A percentile compares a stretch with the other conserved stretches of the same genome.
phyloP scores from a whole-genome alignment of 2,113 vertebrate genomes.

The Balaeniceps rex region DNA sequence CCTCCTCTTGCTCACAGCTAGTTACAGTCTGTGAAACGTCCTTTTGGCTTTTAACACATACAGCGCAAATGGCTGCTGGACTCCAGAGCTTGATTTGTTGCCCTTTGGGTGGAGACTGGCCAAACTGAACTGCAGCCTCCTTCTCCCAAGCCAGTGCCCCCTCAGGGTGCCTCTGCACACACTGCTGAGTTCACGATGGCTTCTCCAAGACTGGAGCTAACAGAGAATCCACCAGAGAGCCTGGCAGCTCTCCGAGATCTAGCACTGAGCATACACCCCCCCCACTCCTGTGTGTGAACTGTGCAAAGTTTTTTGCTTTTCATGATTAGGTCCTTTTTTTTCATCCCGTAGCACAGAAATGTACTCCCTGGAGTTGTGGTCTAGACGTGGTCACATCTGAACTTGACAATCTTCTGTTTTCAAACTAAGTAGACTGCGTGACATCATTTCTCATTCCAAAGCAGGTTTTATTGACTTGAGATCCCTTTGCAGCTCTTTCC shows the following conservation, averaged over 20 bases:
- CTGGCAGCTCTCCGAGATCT: background rate
- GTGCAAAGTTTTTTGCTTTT: background rate
- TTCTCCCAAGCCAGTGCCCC: background rate
- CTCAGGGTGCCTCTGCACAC: background rate
- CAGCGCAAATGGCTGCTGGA: background rate
- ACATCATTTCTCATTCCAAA: background rate
- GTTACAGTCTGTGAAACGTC: background rate
- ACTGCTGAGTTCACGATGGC: background rate
- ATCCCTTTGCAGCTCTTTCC: background rate
- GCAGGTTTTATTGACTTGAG: background rate
- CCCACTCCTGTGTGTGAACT: background rate
- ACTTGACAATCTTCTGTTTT: background rate
- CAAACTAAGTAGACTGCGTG: background rate
- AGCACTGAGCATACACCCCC: background rate
- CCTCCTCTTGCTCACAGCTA: background rate
- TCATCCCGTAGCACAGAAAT: background rate
- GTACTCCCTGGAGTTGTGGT: background rate
- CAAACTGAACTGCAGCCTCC: background rate
- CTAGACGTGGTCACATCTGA: background rate
- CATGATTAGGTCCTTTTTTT: background rate
- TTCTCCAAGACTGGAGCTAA: background rate
- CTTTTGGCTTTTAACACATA: background rate
- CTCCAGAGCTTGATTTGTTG: background rate
- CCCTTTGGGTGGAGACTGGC: background rate
- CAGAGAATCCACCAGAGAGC: background rate